A percentile compares a stretch with the other conserved stretches of the same genome.
phyloP scores from a whole-genome alignment of 2,888 invertebrate species.

The Nomada lathburiana region DNA sequence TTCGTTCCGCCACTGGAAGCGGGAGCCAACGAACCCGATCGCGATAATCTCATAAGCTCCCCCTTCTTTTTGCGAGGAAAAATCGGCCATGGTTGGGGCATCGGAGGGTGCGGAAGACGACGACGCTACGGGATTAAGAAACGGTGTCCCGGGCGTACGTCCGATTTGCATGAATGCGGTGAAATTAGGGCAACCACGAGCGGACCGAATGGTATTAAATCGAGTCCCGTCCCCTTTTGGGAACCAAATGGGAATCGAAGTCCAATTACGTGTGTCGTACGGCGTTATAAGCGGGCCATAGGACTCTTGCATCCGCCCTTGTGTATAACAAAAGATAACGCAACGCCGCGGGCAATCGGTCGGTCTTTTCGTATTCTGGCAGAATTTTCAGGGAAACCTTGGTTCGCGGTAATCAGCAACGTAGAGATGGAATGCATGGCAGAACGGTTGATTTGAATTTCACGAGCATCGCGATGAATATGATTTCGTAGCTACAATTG shows the following conservation, averaged over 20 bases:
- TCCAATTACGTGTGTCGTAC: constrained; percentile 64
- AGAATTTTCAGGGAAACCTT: constrained; percentile 33
- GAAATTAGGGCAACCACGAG: constrained; percentile 67
- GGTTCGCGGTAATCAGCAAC: constrained; percentile 47
- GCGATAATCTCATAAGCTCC: constrained; percentile 58
- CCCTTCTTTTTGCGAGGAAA: constrained; percentile 43
- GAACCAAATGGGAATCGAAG: constrained; percentile 58
- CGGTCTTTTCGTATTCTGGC: background rate
- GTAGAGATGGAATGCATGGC: constrained; percentile 18
- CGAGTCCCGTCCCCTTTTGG: constrained; percentile 44
- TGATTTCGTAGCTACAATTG: constrained; percentile 31
- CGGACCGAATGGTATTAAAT: constrained; percentile 68
- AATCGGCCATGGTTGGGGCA: constrained; percentile 26
- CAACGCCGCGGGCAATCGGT: background rate
- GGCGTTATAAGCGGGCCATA: constrained; percentile 45
- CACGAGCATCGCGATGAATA: constrained; percentile 50
- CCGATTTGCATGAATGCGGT: constrained; percentile 65
- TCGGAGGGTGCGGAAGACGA: constrained; percentile 37
- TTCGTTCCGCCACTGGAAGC: constrained; percentile 11
- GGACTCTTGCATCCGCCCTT: constrained; percentile 29
- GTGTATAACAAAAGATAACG: background rate
- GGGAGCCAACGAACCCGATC: constrained; percentile 42
- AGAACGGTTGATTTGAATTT: constrained; percentile 50
- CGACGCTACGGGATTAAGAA: constrained; percentile 61
- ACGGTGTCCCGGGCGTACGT: constrained; percentile 36